Evolutionary conservation across 1,140 invertebrate genomes (phyloP), one percentile per base, ranked within the genome.

Genomic region (Atta colombica): DNA sequence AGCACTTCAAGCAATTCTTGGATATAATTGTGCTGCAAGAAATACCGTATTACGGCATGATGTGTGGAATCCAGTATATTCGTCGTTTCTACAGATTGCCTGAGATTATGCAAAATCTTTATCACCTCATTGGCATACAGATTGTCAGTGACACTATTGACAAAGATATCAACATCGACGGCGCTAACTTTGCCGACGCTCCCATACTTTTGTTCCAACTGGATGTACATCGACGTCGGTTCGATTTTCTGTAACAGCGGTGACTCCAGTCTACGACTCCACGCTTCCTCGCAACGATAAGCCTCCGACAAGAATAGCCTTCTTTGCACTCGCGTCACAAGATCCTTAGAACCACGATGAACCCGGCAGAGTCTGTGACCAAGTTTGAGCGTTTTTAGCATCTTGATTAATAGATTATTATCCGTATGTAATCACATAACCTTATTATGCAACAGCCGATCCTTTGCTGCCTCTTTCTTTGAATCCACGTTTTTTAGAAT

Each of bases 1-100:
- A 99, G 94, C 18, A 99, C 96, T 31, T 96, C 93, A 1, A 98
- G 89, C 16, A 99, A 94, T 45, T 97, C 96, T 16, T 98, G 94
- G 1, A 95, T 87, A 45, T 93, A 88, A 85, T 96, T 94, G 0
- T 96, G 95, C 58, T 97, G 94, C 0, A 98, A 88, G 63, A 97
- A 97, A 81, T 96, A 96, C 88, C 98, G 95, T 58, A 98, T 96
- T 51, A 98, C 96, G 31, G 98, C 98, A 95, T 99, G 97, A 92
- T 96, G 96, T 7, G 98, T 99, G 0, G 98, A 99, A 10, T 97
- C 96, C 18, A 98, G 94, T 0, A 96, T 97, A 87, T 97, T 97
- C 0, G 95, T 93, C 2, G 98, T 96, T 91, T 97, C 97, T 55
- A 96, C 95, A 16, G 97, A 97, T 74, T 97, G 93, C 87, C 98